Percentiles rank a stretch among this genome's conserved stretches.
Conservation (phyloP, 2,797 vertebrate genomes). For the Menidia menidia region DNA sequence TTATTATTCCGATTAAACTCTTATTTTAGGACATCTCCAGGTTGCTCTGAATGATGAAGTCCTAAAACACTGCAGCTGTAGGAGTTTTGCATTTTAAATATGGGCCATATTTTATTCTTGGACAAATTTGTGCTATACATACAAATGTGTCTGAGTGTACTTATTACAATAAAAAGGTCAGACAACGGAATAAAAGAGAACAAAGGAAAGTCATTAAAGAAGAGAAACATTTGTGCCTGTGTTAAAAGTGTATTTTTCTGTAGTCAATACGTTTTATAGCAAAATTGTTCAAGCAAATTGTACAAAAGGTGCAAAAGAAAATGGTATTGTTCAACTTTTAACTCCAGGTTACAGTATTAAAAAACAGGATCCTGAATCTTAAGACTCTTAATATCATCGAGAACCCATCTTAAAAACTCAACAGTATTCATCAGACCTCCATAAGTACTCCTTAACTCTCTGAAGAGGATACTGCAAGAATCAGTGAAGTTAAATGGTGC, state of each 20-base stretch:
- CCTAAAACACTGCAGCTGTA: slow-evolving; percentile 27
- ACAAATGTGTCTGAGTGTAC: slow-evolving; percentile 25
- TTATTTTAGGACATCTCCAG: slow-evolving; percentile 22
- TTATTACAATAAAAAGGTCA: slow-evolving; percentile 41
- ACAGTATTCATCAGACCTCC: slow-evolving; percentile 1
- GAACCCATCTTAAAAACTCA: background rate
- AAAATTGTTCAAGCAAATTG: slow-evolving; percentile 9
- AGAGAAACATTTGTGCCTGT: too few relatives aligned
- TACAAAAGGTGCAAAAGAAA: background rate
- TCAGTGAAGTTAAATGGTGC: slow-evolving; percentile 2
- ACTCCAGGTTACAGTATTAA: background rate
- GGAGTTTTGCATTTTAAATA: slow-evolving; percentile 3
- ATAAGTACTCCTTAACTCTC: slow-evolving; percentile 22
- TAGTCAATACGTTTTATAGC: background rate
- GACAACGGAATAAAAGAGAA: slow-evolving; percentile 3
- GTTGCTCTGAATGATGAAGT: slow-evolving; percentile 26
- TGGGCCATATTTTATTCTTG: background rate
- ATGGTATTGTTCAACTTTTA: background rate
- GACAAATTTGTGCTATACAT: slow-evolving; percentile 10
- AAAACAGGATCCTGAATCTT: background rate
- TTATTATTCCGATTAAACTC: slow-evolving; percentile 55
- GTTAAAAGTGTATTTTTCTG: too few relatives aligned
- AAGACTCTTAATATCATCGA: background rate
- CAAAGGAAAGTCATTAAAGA: background rate
- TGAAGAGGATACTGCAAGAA: background rate